Percentiles rank a stretch among this genome's conserved stretches.
Evolutionary conservation across 2,888 invertebrate species (phyloP).

Genomic region (Rhodophaea formosa): DNA sequence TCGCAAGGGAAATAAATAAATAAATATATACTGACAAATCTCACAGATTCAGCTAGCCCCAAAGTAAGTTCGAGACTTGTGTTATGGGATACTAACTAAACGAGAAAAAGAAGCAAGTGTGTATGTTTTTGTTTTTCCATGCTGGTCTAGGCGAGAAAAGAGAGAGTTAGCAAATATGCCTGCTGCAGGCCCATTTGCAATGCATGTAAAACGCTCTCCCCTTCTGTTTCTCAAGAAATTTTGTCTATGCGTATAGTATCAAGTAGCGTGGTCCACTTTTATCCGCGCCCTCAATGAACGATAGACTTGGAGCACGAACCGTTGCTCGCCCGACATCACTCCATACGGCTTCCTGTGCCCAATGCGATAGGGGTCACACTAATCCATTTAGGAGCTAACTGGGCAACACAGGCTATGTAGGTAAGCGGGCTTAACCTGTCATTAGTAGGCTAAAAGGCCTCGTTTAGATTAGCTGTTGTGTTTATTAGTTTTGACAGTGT

Average conservation of each 20-base stretch:
- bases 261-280: conserved; percentile 22
- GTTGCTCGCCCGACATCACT: conserved; percentile 34
- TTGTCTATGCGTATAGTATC: neutral
- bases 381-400: conserved; percentile 31
- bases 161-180: too few relatives aligned
- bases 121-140: too few relatives aligned
- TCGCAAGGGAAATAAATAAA: too few relatives aligned
- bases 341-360: conserved; percentile 26
- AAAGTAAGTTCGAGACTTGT: too few relatives aligned
- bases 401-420: conserved; percentile 7
- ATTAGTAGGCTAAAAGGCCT: neutral
- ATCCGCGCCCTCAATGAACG: conserved; percentile 1
- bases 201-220: too few relatives aligned
- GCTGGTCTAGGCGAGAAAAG: too few relatives aligned
- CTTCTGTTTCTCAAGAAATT: too few relatives aligned
- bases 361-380: conserved; percentile 25
- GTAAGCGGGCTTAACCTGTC: conserved; percentile 7
- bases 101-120: too few relatives aligned
- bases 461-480: neutral
- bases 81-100: too few relatives aligned
- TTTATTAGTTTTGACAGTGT: neutral
- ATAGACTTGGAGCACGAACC: conserved; percentile 26
- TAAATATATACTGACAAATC: too few relatives aligned
- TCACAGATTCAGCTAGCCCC: too few relatives aligned
- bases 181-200: too few relatives aligned